phyloP scores from a whole-genome alignment of 2,113 vertebrate genomes.

The Limanda limanda region DNA sequence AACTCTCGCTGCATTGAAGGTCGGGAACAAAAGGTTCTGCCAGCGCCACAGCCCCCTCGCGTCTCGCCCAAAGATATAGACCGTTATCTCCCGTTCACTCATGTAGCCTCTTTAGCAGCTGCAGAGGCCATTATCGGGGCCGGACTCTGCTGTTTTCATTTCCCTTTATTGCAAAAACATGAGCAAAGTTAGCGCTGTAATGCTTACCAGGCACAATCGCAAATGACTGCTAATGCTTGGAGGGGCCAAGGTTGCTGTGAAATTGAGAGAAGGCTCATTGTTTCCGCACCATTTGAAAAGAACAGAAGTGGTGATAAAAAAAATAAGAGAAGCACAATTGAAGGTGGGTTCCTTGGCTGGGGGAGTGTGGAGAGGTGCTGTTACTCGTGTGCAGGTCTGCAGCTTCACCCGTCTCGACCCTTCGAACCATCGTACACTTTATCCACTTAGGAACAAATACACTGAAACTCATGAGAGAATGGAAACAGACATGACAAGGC shows the following conservation, averaged over 20 bases:
- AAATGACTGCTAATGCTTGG: conserved; percentile 33
- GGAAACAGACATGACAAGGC: background rate
- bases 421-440: background rate
- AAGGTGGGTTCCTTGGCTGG: conserved; percentile 10
- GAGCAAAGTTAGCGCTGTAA: conserved; percentile 36
- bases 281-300: conserved; percentile 58
- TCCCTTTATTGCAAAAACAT: conserved; percentile 55
- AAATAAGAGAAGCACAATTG: conserved; percentile 22
- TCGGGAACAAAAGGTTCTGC: conserved; percentile 66
- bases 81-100: conserved; percentile 25
- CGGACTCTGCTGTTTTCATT: conserved; percentile 66
- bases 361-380: background rate
- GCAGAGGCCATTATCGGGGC: background rate
- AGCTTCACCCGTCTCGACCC: background rate
- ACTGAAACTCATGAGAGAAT: background rate
- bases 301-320: conserved; percentile 35
- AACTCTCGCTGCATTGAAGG: conserved; percentile 50
- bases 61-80: conserved; percentile 40
- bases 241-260: conserved; percentile 34
- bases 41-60: conserved; percentile 42
- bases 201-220: conserved; percentile 51
- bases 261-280: conserved; percentile 48
- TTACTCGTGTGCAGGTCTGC: background rate
- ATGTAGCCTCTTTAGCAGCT: background rate
- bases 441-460: background rate